Evolutionary conservation across 2,113 vertebrate genomes (phyloP), one percentile per base, ranked within the genome.

Genomic region (Phainopepla nitens): DNA sequence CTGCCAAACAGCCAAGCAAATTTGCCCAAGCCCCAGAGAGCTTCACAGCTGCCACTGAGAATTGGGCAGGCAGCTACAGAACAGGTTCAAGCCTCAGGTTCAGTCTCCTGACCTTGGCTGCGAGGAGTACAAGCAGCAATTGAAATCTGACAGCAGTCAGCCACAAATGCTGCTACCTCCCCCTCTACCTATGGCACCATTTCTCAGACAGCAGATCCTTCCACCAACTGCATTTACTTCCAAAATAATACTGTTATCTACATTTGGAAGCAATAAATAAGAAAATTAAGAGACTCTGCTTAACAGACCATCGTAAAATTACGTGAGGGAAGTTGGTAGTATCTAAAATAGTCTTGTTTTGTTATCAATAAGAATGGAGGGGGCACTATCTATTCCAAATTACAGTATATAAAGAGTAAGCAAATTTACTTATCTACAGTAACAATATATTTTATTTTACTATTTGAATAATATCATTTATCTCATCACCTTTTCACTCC

Each of bases 101-200:
- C 64, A 44, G 2, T 47, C 65, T 64, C 27, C 73, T 6, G 82
- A 79, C 81, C 81, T 84, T 29, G 60, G 31, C 28, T 5, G 47
- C 78, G 50, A n/a, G 58, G 66, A 39, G 29, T 1, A 11, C 0
- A 13, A 91, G 80, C 76, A 87, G 71, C 8, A 51, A 42, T 1
- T 31, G 60, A 49, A 57, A 62, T 1, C 1, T 7, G n/a, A 66
- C 72, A 69, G 62, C 56, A 22, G 16, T 2, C 64, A 58, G 60
- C 10, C 75, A 70, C 1, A 0, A 8, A 33, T 0, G 0, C 60
- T 56, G 31, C 56, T 27, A 1, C 11, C 61, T 76, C 68, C 65
- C 41, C n/a, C 77, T 54, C 73, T 5, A 51, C 69, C 79, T 35
- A 7, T 3, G 1, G 1, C 62, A 66, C 12, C 39, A 3, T 20